Percentiles rank a stretch among this genome's conserved stretches.
These are phyloP conservation scores for Oryzias celebensis DNA, from an alignment of 2,113 vertebrate species.

Conservation along the genomic window DNA sequence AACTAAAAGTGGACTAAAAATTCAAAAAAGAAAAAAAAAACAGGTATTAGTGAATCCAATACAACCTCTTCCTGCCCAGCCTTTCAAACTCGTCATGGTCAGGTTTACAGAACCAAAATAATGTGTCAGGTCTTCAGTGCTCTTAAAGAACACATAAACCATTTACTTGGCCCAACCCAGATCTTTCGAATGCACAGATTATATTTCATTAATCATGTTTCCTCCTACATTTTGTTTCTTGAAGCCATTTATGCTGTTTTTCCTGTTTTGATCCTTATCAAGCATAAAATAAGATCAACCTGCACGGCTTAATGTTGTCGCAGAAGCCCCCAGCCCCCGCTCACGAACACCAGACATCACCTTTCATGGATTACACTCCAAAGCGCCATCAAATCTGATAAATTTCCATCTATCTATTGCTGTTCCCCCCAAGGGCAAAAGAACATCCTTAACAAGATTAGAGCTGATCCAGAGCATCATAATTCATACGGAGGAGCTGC, in stretches of 20 bases:
- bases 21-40: no score
- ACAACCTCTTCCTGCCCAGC: no score
- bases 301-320: conserved; percentile 17
- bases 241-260: not conserved
- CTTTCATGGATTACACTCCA: conserved; percentile 67
- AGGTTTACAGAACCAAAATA: no score
- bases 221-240: not conserved
- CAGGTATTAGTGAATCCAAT: no score
- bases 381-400: conserved; percentile 74
- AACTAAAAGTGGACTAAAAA: no score
- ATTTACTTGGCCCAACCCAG: no score
- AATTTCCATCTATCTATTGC: conserved; percentile 60
- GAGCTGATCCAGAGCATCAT: conserved; percentile 67
- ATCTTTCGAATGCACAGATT: not conserved
- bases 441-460: conserved; percentile 79
- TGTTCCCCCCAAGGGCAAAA: conserved; percentile 74
- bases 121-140: no score
- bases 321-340: conserved; percentile 14
- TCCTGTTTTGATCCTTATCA: conserved; percentile 15
- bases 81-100: no score
- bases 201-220: not conserved
- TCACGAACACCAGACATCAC: conserved; percentile 38
- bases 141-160: no score
- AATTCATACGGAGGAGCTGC: conserved; percentile 65
- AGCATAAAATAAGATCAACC: conserved; percentile 23